Evolutionary conservation across 2,888 invertebrate genomes (phyloP), one percentile per base, ranked within the genome.

Genomic region (Zaprionus obscuricornis): DNA sequence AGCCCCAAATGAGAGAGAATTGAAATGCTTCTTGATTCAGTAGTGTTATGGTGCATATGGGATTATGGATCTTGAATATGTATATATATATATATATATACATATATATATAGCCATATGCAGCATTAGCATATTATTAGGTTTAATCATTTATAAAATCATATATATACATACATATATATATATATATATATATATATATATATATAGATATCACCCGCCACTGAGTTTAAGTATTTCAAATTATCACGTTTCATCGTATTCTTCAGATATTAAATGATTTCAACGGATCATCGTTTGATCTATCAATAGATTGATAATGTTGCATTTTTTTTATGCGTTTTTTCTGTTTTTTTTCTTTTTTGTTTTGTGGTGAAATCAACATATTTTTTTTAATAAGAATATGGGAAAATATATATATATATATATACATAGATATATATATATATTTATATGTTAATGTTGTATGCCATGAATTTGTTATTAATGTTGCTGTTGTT

Each of bases 221-320:
- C 77, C 77, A 78, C 77, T 78, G 77, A 78, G 83, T 84, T n/a
- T 81, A 84, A 81, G 82, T 78, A 84, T 78, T 78, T 75, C 51
- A 74, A 63, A 67, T 67, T 85, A 85, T 78, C 83, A 85, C 77
- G 85, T 60, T 67, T 77, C 70, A 78, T 78, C 54, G 70, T 77
- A 78, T 69, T 36, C 37, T 58, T 14, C 50, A 17, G 50, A 60
- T 55, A 84, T 76, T 68, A 31, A 74, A 63, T 54, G 75, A 74
- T 74, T 63, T n/a, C 67, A 76, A 77, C 77, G 79, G 75, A 85
- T 82, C 67, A 40, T 59, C n/a, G n/a, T n/a, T n/a, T n/a, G n/a
- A n/a, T n/a, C n/a, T n/a, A n/a, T n/a, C 34, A 42, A 11, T 63
- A 57, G 11, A 13, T 42, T 29, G 3, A n/a, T 29, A 3, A 8